These are phyloP conservation scores for Gymnocheta viridis DNA, from an alignment of 2,888 invertebrate species.

Conservation along the genomic window DNA sequence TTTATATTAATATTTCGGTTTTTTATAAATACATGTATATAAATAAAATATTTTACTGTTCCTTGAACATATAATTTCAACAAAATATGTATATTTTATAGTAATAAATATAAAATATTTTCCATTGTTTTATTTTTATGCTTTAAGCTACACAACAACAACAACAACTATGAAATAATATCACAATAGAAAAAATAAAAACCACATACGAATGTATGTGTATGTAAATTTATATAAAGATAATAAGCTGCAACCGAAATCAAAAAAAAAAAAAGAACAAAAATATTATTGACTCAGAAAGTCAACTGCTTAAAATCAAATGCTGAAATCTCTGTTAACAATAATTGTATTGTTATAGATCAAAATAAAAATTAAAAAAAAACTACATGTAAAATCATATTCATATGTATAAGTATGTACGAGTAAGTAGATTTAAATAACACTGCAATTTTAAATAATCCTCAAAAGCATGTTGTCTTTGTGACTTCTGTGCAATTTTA, in stretches of 20 bases:
- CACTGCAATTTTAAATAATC: constrained; percentile 23
- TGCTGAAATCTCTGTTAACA: constrained; percentile 28
- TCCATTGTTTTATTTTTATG: background rate
- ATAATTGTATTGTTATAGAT: constrained; percentile 15
- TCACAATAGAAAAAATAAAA: background rate
- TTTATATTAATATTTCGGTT: background rate
- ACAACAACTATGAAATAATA: background rate
- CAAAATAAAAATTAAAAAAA: background rate
- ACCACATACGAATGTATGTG: background rate
- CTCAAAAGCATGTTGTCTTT: constrained; percentile 19
- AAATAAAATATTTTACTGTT: background rate
- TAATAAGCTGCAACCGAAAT: background rate
- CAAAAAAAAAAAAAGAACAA: background rate
- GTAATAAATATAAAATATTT: constrained; percentile 6
- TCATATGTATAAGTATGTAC: background rate
- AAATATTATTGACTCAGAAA: constrained; percentile 28
- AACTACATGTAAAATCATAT: background rate
- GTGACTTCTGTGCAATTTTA: background rate
- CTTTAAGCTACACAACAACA: background rate
- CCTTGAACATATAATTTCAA: background rate
- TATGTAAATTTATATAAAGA: background rate
- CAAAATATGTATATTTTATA: background rate
- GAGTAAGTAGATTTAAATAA: constrained; percentile 9
- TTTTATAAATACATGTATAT: background rate
- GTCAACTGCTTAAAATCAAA: constrained; percentile 35